phyloP scores from a whole-genome alignment of 1,140 invertebrate genomes.

The Drosophila melanogaster region DNA sequence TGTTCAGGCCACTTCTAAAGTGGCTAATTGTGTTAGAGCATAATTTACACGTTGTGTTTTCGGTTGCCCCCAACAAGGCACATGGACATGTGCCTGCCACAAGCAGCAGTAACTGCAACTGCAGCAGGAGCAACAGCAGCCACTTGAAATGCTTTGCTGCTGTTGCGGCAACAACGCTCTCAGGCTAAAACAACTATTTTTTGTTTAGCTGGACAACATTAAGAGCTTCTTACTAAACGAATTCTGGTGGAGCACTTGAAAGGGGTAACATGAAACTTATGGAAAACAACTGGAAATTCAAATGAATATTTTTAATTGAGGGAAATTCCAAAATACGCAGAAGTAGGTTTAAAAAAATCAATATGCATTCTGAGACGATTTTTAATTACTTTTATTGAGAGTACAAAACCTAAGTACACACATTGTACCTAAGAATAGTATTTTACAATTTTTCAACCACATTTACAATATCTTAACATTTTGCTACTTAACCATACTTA shows the following conservation, averaged over 20 bases:
- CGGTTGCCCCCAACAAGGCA: slow-evolving; percentile 72
- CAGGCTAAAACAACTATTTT: slow-evolving; percentile 34
- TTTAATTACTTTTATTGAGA: too few relatives aligned
- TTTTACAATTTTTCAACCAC: too few relatives aligned
- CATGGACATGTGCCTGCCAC: slow-evolving; percentile 72
- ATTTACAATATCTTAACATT: not conserved
- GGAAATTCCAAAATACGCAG: not conserved
- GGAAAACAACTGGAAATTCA: slow-evolving; percentile 1
- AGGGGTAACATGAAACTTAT: not conserved
- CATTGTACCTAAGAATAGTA: too few relatives aligned
- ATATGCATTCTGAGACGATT: too few relatives aligned
- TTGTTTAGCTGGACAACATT: slow-evolving; percentile 30
- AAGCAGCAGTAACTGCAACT: slow-evolving; percentile 34
- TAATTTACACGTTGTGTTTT: slow-evolving; percentile 83
- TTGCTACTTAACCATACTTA: too few relatives aligned
- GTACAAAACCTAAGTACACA: not conserved
- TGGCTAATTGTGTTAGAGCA: slow-evolving; percentile 82
- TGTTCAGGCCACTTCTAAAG: slow-evolving; percentile 72
- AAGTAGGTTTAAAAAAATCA: too few relatives aligned
- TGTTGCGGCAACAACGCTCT: slow-evolving; percentile 38
- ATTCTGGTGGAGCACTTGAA: slow-evolving; percentile 4
- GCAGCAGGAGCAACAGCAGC: slow-evolving; percentile 25
- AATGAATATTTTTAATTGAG: not conserved
- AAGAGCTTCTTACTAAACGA: slow-evolving; percentile 47
- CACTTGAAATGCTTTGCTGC: slow-evolving; percentile 62